A percentile compares a stretch with the other conserved stretches of the same genome.
Conservation (phyloP, 2,797 vertebrate genomes). For the Etheostoma perlongum region DNA sequence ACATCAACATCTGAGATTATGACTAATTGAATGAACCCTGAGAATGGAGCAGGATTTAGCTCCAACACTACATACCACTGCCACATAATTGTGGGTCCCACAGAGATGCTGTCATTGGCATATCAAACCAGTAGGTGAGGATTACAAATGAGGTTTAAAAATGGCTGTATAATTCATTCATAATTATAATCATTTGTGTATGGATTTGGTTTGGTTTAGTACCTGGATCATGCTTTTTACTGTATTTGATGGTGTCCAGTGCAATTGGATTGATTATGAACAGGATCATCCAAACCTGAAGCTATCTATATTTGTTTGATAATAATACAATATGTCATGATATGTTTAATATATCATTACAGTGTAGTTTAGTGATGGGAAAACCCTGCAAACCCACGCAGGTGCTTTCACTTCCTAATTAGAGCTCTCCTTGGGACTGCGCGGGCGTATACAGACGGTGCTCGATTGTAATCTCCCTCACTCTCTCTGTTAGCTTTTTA, state of each 20-base stretch:
- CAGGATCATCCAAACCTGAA: neutral
- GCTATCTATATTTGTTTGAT: neutral
- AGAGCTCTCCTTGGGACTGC: neutral
- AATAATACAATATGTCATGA: neutral
- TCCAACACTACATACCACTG: neutral
- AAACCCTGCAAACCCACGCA: conserved; percentile 17
- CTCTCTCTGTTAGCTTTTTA: conserved; percentile 6
- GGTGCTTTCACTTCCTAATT: conserved; percentile 12
- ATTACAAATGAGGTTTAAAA: neutral
- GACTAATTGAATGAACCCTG: too few species aligned
- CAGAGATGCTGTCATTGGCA: neutral
- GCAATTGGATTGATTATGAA: neutral
- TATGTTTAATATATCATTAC: neutral
- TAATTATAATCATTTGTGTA: neutral
- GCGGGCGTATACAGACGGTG: neutral
- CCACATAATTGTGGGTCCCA: neutral
- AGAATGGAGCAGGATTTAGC: too few species aligned
- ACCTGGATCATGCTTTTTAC: neutral
- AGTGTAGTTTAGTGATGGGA: neutral
- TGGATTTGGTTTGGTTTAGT: neutral
- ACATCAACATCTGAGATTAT: too few species aligned
- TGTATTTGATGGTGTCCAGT: neutral
- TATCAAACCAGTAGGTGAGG: neutral
- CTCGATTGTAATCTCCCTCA: conserved; percentile 19
- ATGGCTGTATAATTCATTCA: neutral